Conservation (phyloP, 2,888 invertebrate species). For the Acanthosepion lycidas region DNA sequence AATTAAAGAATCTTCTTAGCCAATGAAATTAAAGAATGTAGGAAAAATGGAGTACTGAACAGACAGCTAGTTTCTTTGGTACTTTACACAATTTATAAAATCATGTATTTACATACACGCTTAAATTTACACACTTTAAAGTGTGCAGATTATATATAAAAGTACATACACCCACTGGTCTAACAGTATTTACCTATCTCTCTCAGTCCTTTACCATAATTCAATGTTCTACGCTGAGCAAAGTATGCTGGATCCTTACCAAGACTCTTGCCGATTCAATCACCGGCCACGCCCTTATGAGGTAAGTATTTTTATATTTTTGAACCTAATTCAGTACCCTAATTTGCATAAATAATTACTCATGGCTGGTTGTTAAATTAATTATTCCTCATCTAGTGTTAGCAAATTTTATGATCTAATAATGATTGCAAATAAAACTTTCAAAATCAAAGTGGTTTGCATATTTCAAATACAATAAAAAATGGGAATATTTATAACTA, state of each 20-base stretch:
- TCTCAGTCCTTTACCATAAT: conserved; percentile 34
- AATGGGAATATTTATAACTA: no score
- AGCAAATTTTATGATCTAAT: background rate
- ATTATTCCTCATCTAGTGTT: background rate
- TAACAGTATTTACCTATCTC: conserved; percentile 33
- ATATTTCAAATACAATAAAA: no score
- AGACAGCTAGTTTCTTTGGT: background rate
- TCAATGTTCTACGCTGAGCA: conserved; percentile 43
- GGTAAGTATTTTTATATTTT: conserved; percentile 39
- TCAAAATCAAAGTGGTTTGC: no score
- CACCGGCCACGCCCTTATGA: conserved; percentile 42
- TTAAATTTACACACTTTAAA: background rate
- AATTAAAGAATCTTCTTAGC: background rate
- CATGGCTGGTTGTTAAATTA: background rate
- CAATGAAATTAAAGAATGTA: background rate
- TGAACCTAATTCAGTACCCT: background rate
- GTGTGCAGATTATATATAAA: background rate
- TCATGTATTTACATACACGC: background rate
- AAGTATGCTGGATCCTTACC: conserved; percentile 39
- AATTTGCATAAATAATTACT: background rate
- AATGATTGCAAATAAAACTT: no score
- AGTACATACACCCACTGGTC: background rate
- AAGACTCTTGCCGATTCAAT: conserved; percentile 44
- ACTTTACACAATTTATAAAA: conserved; percentile 33
- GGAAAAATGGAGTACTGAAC: background rate